Base-by-base conservation (phyloP, 2,888 invertebrate species). In the Nemapogon koenigi region DNA sequence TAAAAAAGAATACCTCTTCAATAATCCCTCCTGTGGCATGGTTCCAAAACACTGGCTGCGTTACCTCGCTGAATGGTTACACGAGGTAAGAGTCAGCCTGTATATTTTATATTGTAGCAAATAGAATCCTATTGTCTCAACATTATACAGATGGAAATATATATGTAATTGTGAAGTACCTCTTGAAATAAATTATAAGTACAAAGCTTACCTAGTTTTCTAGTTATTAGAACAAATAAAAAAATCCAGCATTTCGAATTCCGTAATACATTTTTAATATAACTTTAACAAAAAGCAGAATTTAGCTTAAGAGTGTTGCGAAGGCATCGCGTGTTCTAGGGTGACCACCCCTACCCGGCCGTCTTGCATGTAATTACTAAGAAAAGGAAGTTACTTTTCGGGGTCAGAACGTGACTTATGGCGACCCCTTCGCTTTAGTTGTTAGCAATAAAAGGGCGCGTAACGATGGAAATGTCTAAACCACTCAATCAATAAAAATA, bases 301-400 rank as follows among this genome's bases (percentile, higher is more conserved):
- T 49, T 64, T 75, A 60, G 75, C 75, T 72, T 75, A 73, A 55
- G 49, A 49, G 11, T 32, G 4, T 49, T 47, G 47, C 46, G 43
- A 52, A 62, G 26, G 35, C n/a, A 35, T 28, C 35, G 28, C 33
- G 28, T 39, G 35, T 39, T 39, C 36, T 35, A 22, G 26, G 33
- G 30, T 33, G 30, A 30, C 22, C 16, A 27, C 11, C 37, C 27
- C 8, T 59, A 54, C 50, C 55, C 62, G 57, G 52, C 64, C 68
- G 65, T 64, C 65, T 62, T 67, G 68, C 73, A 75, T 73, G 73
- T 75, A 62, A 59, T 45, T 53, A 55, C 54, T 45, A 56, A 60
- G 65, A 61, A 60, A 68, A 71, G 61, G 70, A 68, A 49, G 55
- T 55, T 65, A 54, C 64, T 66, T 73, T 72, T 64, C 51, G 61